These are phyloP conservation scores for Pachypanchax playfairii DNA, from an alignment of 2,113 vertebrate genomes.

Conservation along the genomic window DNA sequence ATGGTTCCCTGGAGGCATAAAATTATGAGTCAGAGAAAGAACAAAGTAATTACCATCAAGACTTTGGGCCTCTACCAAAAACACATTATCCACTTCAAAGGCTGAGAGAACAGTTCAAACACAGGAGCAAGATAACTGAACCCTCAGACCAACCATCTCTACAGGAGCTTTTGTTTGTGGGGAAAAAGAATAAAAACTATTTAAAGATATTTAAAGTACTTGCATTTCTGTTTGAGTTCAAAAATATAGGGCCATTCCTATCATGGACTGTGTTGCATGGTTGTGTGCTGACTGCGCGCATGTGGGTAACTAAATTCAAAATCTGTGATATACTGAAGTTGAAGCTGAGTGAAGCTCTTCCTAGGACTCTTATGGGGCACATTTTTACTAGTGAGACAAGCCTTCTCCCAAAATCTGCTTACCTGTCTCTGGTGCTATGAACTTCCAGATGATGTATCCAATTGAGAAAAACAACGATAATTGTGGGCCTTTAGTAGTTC, in stretches of 20 bases:
- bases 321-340: no score
- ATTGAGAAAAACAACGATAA: no score
- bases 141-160: conserved; percentile 27
- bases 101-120: conserved; percentile 56
- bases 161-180: conserved; percentile 10
- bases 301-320: no score
- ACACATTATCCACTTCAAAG: conserved; percentile 68
- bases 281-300: no score
- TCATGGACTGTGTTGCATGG: no score
- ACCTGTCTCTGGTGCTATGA: no score
- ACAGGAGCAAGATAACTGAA: conserved; percentile 36
- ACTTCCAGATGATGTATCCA: no score
- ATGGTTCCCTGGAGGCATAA: conserved; percentile 65
- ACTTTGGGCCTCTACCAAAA: conserved; percentile 65
- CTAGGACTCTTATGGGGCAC: no score
- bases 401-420: no score
- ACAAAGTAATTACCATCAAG: conserved; percentile 73
- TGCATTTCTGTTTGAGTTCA: background rate
- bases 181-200: conserved; percentile 23
- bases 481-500: no score
- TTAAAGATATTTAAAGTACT: background rate
- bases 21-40: conserved; percentile 71
- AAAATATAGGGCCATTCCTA: background rate
- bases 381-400: no score
- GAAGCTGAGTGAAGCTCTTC: no score